Evolutionary conservation across 2,797 vertebrate genomes (phyloP), one percentile per base, ranked within the genome.

Genomic region (Anguilla pacifica): DNA sequence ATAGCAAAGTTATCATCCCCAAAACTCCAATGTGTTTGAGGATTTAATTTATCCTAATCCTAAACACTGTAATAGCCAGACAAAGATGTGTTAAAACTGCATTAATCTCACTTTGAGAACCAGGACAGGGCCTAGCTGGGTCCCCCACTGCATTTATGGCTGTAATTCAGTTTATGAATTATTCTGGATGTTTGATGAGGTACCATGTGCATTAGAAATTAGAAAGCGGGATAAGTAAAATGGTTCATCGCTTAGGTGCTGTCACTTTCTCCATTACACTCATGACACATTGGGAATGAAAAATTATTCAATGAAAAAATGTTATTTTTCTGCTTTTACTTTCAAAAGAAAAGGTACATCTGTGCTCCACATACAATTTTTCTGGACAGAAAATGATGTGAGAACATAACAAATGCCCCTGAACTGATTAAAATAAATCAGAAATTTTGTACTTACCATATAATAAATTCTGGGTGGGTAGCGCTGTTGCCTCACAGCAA

Each of bases 201-300:
- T 51, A 11, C 39, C 22, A 55, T 55, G 35, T 83, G 59, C 77
- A 83, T 13, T 83, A 87, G 59, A 67, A 67, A 67, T 83, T n/a
- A 64, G n/a, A 35, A 67, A 67, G 79, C 15, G 28, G 86, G 82
- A 53, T 11, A 43, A 5, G 15, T 70, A 70, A 82, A 10, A 43
- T 25, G 10, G 67, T 35, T 13, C 53, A 43, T 86, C 74, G 72
- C 51, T 87, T 70, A 51, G n/a, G 59, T 51, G 46, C 17, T 39
- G 46, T 15, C 25, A 87, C 64, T 67, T 74, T 49, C 61, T 49
- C 46, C 59, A 55, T 43, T 72, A 72, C 51, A 25, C 22, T 19
- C 67, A n/a, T 74, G 35, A 84, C 70, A 51, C 43, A 83, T 31
- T 46, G 46, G 25, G n/a, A 51, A 9, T 49, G 6, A 22, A n/a